phyloP scores from a whole-genome alignment of 1,140 invertebrate species.

The Musca vetustissima region DNA sequence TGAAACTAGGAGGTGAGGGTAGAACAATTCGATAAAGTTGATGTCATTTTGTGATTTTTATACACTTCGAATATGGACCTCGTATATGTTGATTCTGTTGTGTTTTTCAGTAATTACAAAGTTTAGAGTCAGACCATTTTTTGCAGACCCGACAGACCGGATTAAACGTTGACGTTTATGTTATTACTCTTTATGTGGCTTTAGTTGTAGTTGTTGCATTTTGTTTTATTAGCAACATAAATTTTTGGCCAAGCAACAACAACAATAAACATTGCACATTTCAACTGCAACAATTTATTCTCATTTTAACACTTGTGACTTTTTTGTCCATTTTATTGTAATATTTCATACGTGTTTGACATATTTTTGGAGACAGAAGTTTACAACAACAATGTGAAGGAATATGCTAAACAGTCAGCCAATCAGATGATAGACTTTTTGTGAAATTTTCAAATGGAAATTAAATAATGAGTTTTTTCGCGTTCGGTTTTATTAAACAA shows the following conservation, averaged over 20 bases:
- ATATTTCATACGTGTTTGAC: neutral
- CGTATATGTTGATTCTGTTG: neutral
- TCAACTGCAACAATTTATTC: slow-evolving; percentile 8
- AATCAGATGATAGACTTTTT: too few relatives aligned
- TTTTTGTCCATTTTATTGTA: neutral
- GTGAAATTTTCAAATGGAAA: too few relatives aligned
- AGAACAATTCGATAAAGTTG: too few relatives aligned
- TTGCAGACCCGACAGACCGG: neutral
- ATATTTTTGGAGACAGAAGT: too few relatives aligned
- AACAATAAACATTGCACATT: neutral
- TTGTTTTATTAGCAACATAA: neutral
- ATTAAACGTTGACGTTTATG: neutral
- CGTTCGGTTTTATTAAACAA: too few relatives aligned
- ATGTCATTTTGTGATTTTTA: too few relatives aligned
- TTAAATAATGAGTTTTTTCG: too few relatives aligned
- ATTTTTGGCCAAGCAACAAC: neutral
- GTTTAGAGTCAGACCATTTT: neutral
- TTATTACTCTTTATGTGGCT: neutral
- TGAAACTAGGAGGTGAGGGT: too few relatives aligned
- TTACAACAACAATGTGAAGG: too few relatives aligned
- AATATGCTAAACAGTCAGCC: too few relatives aligned
- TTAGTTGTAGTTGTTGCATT: neutral
- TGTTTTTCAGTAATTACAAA: neutral
- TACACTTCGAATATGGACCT: too few relatives aligned
- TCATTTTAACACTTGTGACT: slow-evolving; percentile 15